Evolutionary conservation across 2,113 vertebrate species (phyloP), one percentile per base, ranked within the genome.

Genomic region (Scytalopus superciliaris): DNA sequence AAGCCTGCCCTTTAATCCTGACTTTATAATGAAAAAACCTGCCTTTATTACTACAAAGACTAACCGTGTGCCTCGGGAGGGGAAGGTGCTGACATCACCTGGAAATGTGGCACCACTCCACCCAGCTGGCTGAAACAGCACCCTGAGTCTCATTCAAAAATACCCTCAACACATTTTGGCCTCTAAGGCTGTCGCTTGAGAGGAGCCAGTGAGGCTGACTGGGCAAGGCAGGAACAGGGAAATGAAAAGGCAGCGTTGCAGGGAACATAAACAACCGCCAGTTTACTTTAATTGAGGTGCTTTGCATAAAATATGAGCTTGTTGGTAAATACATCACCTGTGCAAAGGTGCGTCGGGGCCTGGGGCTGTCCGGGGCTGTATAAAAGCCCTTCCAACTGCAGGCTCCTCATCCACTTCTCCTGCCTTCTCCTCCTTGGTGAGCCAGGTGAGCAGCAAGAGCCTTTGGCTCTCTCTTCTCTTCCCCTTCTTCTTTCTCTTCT

Each of bases 381-480:
- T 91, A 96, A 91, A 94, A 93, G 76, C 1, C n/a, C 5, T 11
- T 10, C 2, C 75, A 25, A 1, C 8, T 5, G 10, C 18, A 62
- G 60, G 6, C 4, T 14, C 6, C 3, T 52, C 93, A 93, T 62
- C 75, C 69, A 85, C 55, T 59, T 37, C 93, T 73, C 42, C 64
- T 84, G 53, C 40, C 90, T 94, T 50, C 87, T 88, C 50, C 78
- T 90, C 16, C 64, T 18, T 2, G 33, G 44, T 66, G 35, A 81
- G 8, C 67, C 18, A 79, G 94, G 94, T 96, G 11, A 94, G 90
- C 0, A 1, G 7, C 8, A 12, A 23, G 1, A 0, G 2, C 4
- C 33, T 55, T 5, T 0, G 1, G 2, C 35, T 16, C 0, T 0
- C 4, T 52, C n/a, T 37, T 2, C 3, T 14, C 11, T 19, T 18